phyloP scores from a whole-genome alignment of 1,140 invertebrate species.

The Caenorhabditis inopinata region DNA sequence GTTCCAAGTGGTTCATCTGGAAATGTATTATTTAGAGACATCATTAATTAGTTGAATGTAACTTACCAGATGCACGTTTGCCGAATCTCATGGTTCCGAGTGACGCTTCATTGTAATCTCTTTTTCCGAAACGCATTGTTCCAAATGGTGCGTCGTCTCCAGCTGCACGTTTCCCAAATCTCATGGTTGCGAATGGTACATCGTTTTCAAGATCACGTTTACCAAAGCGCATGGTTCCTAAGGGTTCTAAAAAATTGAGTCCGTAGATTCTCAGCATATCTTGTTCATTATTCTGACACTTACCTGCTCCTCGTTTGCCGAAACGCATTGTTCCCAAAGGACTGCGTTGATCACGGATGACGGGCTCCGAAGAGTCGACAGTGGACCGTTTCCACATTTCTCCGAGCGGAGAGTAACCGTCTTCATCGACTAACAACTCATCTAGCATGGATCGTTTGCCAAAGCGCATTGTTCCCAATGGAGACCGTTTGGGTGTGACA shows the following conservation, averaged over 20 bases:
- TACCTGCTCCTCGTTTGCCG: slow-evolving; percentile 48
- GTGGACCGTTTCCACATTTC: slow-evolving; percentile 2
- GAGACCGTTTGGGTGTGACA: slow-evolving; percentile 22
- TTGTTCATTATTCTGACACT: neutral
- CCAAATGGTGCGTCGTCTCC: slow-evolving; percentile 50
- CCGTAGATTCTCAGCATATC: neutral
- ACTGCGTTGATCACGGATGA: slow-evolving; percentile 40
- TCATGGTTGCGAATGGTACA: slow-evolving; percentile 23
- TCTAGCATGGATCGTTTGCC: slow-evolving; percentile 39
- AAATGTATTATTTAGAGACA: neutral
- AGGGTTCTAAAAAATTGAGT: neutral
- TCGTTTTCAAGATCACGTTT: slow-evolving; percentile 22
- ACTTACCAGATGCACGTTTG: slow-evolving; percentile 41
- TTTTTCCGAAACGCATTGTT: slow-evolving; percentile 49
- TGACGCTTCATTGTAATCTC: slow-evolving; percentile 32
- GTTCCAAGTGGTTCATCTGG: slow-evolving; percentile 58
- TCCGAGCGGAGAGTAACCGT: too few relatives aligned
- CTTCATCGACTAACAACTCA: too few relatives aligned
- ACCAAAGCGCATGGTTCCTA: slow-evolving; percentile 44
- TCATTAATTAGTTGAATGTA: neutral
- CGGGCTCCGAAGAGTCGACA: slow-evolving; percentile 4
- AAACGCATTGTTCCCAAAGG: slow-evolving; percentile 59
- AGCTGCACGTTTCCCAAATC: slow-evolving; percentile 34
- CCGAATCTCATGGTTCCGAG: slow-evolving; percentile 66
- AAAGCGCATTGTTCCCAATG: slow-evolving; percentile 52